These are phyloP conservation scores for Junonia oenone DNA, from an alignment of 2,888 invertebrate genomes.

Conservation along the genomic window DNA sequence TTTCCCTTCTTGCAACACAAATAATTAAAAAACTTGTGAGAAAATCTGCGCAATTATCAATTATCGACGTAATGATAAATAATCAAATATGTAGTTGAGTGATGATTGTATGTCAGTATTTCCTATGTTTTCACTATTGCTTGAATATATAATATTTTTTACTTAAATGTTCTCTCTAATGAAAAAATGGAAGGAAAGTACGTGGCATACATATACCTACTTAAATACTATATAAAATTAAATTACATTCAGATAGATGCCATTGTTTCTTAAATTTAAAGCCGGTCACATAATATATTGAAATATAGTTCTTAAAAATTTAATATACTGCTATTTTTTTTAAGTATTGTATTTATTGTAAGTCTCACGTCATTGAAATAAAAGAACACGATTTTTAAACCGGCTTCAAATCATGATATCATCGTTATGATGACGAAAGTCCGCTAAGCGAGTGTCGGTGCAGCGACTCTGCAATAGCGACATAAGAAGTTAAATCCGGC, in stretches of 20 bases:
- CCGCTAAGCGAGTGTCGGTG: neutral
- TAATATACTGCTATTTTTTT: neutral
- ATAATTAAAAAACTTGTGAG: slow-evolving; percentile 15
- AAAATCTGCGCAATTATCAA: slow-evolving; percentile 18
- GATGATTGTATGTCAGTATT: neutral
- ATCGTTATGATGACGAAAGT: slow-evolving; percentile 13
- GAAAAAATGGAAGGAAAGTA: neutral
- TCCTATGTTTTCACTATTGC: slow-evolving; percentile 13
- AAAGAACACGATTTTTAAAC: slow-evolving; percentile 6
- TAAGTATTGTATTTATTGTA: neutral
- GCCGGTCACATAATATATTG: neutral
- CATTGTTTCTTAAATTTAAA: neutral
- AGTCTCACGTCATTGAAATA: slow-evolving; percentile 5
- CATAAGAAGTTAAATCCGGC: slow-evolving; percentile 4
- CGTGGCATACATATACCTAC: no score
- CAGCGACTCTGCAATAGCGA: neutral
- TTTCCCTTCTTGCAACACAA: slow-evolving; percentile 32
- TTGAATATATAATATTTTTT: neutral
- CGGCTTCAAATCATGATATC: slow-evolving; percentile 14
- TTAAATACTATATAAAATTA: no score
- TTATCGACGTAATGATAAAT: slow-evolving; percentile 4
- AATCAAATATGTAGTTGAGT: neutral
- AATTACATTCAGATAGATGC: no score
- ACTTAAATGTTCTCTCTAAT: neutral
- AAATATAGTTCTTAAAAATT: neutral